A percentile compares a stretch with the other conserved stretches of the same genome.
Conservation (phyloP, 2,797 vertebrate genomes). For the Merluccius polli region DNA sequence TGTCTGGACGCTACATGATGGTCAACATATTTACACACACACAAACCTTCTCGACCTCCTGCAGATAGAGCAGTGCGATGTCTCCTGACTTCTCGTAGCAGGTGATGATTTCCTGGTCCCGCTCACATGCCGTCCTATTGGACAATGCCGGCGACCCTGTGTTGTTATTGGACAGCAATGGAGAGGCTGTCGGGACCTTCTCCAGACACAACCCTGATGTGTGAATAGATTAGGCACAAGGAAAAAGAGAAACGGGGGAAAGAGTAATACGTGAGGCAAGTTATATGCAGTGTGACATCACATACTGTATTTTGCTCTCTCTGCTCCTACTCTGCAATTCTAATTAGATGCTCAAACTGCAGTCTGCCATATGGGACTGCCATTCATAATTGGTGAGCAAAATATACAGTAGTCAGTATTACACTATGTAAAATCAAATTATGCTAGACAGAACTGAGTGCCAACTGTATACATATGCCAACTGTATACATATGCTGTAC, state of each 20-base stretch:
- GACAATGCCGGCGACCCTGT: conserved; percentile 78
- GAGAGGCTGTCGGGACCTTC: conserved; percentile 59
- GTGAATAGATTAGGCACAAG: background rate
- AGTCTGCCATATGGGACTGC: background rate
- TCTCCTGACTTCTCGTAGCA: conserved; percentile 98
- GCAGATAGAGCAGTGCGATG: conserved; percentile 94
- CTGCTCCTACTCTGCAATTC: background rate
- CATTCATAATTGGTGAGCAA: background rate
- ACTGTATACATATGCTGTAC: conserved; percentile 36
- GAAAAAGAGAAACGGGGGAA: background rate
- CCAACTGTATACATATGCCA: background rate
- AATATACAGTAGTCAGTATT: background rate
- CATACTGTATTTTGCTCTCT: background rate
- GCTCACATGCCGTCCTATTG: conserved; percentile 72
- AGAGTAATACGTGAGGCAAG: background rate
- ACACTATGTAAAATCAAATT: too few species aligned
- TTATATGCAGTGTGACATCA: background rate
- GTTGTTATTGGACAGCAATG: conserved; percentile 68
- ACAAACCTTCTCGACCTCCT: conserved; percentile 92
- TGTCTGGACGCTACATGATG: background rate
- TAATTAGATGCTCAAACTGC: background rate
- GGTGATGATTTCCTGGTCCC: conserved; percentile 90
- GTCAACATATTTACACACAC: background rate
- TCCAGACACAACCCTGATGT: conserved; percentile 65
- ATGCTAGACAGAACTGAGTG: too few species aligned